Evolutionary conservation across 1,140 invertebrate species (phyloP).

Genomic region (Drosophila kikkawai): DNA sequence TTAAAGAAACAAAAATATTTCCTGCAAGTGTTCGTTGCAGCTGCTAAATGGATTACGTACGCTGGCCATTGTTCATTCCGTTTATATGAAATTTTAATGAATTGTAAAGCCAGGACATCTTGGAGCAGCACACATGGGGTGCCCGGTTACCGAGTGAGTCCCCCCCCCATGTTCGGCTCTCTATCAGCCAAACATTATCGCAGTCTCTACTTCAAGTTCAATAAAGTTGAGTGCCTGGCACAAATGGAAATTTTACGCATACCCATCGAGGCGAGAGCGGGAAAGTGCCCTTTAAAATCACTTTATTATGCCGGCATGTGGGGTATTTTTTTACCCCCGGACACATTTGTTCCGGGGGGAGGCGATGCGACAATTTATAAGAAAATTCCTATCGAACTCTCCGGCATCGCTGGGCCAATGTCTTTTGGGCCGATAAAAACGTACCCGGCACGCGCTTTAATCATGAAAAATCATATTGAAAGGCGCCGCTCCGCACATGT

Average conservation of each 20-base stretch:
- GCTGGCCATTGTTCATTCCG: conserved; percentile 42
- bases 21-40: conserved; percentile 3
- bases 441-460: conserved; percentile 72
- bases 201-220: conserved; percentile 71
- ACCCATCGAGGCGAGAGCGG: conserved; percentile 52
- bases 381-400: conserved; percentile 74
- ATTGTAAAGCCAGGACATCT: conserved; percentile 65
- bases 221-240: conserved; percentile 79
- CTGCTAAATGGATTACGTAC: conserved; percentile 63
- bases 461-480: conserved; percentile 80
- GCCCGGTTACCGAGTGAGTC: background rate
- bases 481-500: conserved; percentile 28
- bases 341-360: conserved; percentile 72
- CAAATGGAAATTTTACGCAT: conserved; percentile 80
- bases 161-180: conserved; percentile 1
- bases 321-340: conserved; percentile 27
- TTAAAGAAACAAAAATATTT: background rate
- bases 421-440: conserved; percentile 73
- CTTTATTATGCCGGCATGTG: conserved; percentile 81
- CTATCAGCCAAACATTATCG: conserved; percentile 54
- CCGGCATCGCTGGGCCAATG: conserved; percentile 33
- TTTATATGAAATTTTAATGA: conserved; percentile 76
- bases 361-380: conserved; percentile 71
- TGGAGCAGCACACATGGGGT: conserved; percentile 32
- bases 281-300: conserved; percentile 82